Conservation (phyloP, 2,888 invertebrate species). For the Hololepta plana region DNA sequence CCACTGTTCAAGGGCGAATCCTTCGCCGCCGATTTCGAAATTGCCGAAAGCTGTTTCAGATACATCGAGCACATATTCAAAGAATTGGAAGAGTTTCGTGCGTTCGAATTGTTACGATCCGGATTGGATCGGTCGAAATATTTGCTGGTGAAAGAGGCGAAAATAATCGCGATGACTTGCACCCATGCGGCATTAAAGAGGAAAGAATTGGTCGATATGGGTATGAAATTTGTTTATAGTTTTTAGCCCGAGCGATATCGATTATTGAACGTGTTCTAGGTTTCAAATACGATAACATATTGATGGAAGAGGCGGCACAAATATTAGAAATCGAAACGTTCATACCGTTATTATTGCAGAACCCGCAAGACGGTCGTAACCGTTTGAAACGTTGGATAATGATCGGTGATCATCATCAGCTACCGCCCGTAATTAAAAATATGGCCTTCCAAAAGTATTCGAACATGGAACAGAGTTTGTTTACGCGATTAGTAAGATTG, state of each 20-base stretch:
- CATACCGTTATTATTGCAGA: slow-evolving; percentile 94
- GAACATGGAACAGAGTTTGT: slow-evolving; percentile 98
- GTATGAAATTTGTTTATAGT: slow-evolving; percentile 26
- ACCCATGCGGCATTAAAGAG: slow-evolving; percentile 97
- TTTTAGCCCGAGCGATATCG: too few species aligned
- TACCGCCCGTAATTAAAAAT: slow-evolving; percentile 98
- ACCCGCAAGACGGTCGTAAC: slow-evolving; percentile 91
- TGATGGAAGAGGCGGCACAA: slow-evolving; percentile 99
- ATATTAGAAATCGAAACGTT: slow-evolving; percentile 99
- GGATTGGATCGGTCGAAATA: slow-evolving; percentile 94
- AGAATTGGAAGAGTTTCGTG: slow-evolving; percentile 93
- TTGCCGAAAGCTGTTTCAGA: slow-evolving; percentile 84
- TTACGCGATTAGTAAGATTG: slow-evolving; percentile 86
- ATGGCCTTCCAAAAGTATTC: slow-evolving; percentile 99
- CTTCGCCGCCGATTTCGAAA: slow-evolving; percentile 68
- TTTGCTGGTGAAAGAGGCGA: slow-evolving; percentile 92
- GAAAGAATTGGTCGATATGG: slow-evolving; percentile 87
- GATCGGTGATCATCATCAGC: slow-evolving; percentile 99
- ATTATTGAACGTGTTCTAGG: slow-evolving; percentile 31
- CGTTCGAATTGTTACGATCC: slow-evolving; percentile 89
- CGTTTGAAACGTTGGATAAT: slow-evolving; percentile 98
- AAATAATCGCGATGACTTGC: slow-evolving; percentile 99
- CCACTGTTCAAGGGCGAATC: slow-evolving; percentile 70
- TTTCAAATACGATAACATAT: slow-evolving; percentile 95
- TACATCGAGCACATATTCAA: slow-evolving; percentile 92